These are phyloP conservation scores for Glareola pratincola DNA, from an alignment of 2,113 vertebrate genomes.

Conservation along the genomic window DNA sequence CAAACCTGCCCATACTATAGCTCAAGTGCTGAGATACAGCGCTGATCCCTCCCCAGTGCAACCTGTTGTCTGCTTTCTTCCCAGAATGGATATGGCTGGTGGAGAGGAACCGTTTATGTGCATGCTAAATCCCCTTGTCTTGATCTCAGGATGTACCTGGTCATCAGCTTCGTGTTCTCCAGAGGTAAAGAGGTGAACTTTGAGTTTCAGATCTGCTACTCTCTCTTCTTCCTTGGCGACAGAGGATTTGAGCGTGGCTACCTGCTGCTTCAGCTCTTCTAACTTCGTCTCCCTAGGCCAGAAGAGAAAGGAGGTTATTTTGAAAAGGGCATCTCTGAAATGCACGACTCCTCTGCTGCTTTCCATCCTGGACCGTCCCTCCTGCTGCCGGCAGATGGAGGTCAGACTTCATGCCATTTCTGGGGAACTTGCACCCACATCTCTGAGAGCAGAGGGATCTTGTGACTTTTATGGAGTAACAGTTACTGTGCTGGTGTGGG, in stretches of 20 bases:
- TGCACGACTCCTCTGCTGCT: fast-evolving
- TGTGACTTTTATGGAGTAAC: neutral
- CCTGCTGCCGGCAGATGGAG: slow-evolving; percentile 31
- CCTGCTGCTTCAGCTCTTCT: slow-evolving; percentile 74
- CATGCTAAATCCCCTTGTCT: fast-evolving
- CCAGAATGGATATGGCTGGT: neutral
- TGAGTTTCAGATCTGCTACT: slow-evolving; percentile 77
- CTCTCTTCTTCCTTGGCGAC: slow-evolving; percentile 77
- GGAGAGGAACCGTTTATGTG: neutral
- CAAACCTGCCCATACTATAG: neutral
- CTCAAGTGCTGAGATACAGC: neutral
- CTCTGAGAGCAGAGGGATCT: neutral
- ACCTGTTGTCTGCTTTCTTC: neutral
- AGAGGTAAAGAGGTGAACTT: slow-evolving; percentile 76
- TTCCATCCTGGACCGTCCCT: neutral
- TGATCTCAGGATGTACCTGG: slow-evolving; percentile 68
- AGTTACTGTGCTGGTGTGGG: neutral
- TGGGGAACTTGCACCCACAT: neutral
- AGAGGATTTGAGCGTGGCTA: slow-evolving; percentile 64
- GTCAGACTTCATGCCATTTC: neutral
- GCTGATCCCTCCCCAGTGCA: neutral
- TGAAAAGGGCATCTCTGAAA: neutral
- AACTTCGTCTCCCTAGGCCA: slow-evolving; percentile 78
- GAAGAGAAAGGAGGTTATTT: neutral
- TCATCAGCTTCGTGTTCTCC: slow-evolving; percentile 73